Conservation (phyloP, 2,113 vertebrate genomes). For the Zosterops lateralis region DNA sequence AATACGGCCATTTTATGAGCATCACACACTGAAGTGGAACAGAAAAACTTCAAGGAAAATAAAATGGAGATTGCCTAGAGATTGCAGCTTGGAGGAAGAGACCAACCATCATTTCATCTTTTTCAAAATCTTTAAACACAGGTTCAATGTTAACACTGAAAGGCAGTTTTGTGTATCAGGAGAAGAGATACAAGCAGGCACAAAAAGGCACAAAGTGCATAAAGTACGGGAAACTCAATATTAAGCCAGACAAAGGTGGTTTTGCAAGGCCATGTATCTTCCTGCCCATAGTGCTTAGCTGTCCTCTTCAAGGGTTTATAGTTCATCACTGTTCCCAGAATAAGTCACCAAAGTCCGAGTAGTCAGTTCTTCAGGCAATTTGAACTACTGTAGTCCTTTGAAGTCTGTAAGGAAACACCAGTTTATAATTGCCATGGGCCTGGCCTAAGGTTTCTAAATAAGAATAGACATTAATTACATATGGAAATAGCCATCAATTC, state of each 20-base stretch:
- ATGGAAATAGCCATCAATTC: slow-evolving; percentile 18
- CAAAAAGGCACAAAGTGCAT: background rate
- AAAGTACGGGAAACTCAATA: background rate
- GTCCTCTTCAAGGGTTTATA: background rate
- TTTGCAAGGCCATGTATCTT: background rate
- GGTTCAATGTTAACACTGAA: background rate
- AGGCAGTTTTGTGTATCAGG: background rate
- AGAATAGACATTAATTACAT: background rate
- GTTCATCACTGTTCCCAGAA: background rate
- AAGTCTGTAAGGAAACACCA: background rate
- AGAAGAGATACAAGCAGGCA: background rate
- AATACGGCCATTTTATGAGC: background rate
- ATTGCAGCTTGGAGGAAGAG: background rate
- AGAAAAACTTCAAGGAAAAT: background rate
- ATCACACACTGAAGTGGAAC: background rate
- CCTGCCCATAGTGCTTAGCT: background rate
- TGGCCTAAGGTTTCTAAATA: background rate
- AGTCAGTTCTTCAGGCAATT: background rate
- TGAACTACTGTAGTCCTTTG: background rate
- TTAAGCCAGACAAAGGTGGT: background rate
- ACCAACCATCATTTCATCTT: background rate
- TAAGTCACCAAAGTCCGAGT: background rate
- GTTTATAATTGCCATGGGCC: background rate
- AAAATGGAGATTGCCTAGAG: background rate
- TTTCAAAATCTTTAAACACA: background rate